Conservation (phyloP, 2,113 vertebrate genomes). For the Archocentrus centrarchus region DNA sequence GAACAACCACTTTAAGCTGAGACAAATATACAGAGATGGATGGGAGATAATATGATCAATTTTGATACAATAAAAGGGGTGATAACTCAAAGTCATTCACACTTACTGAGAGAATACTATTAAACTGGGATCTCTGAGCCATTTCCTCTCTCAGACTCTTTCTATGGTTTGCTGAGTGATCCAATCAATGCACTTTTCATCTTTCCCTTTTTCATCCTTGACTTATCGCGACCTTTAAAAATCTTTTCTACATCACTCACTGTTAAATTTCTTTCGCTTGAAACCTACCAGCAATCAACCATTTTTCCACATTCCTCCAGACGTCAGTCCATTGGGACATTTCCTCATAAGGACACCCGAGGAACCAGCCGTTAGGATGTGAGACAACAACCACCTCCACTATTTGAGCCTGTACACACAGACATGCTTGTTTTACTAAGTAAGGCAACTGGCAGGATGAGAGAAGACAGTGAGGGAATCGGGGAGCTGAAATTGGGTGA, state of each 20-base stretch:
- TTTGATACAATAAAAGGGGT: slow-evolving; percentile 74
- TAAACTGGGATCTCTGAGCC: slow-evolving; percentile 62
- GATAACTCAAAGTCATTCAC: slow-evolving; percentile 77
- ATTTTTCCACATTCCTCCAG: slow-evolving; percentile 37
- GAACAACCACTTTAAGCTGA: slow-evolving; percentile 68
- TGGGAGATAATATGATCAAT: slow-evolving; percentile 70
- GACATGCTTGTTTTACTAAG: slow-evolving; percentile 52
- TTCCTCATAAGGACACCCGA: slow-evolving; percentile 21
- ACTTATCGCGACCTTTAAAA: slow-evolving; percentile 58
- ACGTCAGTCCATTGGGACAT: slow-evolving; percentile 27
- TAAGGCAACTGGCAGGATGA: slow-evolving; percentile 49
- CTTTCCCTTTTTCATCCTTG: slow-evolving; percentile 64
- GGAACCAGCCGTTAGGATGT: slow-evolving; percentile 19
- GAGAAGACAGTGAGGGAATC: slow-evolving; percentile 52
- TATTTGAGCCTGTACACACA: slow-evolving; percentile 35
- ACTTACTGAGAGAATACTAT: slow-evolving; percentile 69
- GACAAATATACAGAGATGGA: slow-evolving; percentile 64
- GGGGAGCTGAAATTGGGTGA: slow-evolving; percentile 44
- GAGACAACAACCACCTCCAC: slow-evolving; percentile 21
- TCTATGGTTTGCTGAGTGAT: slow-evolving; percentile 65
- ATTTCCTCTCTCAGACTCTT: slow-evolving; percentile 64
- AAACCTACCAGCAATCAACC: slow-evolving; percentile 37
- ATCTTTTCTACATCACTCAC: slow-evolving; percentile 40
- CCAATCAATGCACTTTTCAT: slow-evolving; percentile 71
- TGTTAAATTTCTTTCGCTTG: slow-evolving; percentile 37